Conservation (phyloP, 2,797 vertebrate species). For the Oryzias dopingdopingensis region DNA sequence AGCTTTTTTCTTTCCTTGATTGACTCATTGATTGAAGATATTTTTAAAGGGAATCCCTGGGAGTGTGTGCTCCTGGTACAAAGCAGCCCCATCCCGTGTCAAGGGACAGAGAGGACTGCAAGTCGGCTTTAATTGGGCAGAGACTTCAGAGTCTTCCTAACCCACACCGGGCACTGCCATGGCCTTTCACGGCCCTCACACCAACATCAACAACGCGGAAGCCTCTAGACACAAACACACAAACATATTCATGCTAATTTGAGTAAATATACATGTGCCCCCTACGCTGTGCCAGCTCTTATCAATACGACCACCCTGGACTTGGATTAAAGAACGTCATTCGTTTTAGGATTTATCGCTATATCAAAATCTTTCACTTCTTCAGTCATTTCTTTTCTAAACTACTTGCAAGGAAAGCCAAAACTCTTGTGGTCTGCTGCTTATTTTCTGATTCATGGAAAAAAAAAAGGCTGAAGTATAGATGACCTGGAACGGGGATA, state of each 20-base stretch:
- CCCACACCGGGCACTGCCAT: conserved; percentile 72
- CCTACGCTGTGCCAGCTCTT: conserved; percentile 62
- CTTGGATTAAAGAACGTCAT: conserved; percentile 60
- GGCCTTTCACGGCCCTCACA: conserved; percentile 73
- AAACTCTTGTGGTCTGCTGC: conserved; percentile 35
- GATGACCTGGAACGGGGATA: conserved; percentile 20
- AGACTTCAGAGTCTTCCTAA: conserved; percentile 78
- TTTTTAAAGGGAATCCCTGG: conserved; percentile 86
- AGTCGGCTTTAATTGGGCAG: conserved; percentile 82
- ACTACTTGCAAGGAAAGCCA: conserved; percentile 26
- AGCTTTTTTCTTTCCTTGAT: conserved; percentile 81
- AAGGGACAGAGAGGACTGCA: conserved; percentile 73
- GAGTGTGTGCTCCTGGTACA: conserved; percentile 81
- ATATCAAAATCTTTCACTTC: conserved; percentile 64
- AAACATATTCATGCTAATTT: conserved; percentile 53
- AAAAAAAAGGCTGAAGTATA: conserved; percentile 21
- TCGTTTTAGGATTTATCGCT: conserved; percentile 61
- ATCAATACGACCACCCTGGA: conserved; percentile 71
- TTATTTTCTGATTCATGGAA: conserved; percentile 19
- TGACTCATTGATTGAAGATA: conserved; percentile 88
- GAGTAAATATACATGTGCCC: conserved; percentile 56
- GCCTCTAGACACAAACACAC: conserved; percentile 48
- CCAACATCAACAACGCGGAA: conserved; percentile 59
- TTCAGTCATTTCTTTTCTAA: conserved; percentile 53
- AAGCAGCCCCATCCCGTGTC: conserved; percentile 76